Base-by-base conservation (phyloP, 2,888 invertebrate species). In the Notodonta dromedarius region DNA sequence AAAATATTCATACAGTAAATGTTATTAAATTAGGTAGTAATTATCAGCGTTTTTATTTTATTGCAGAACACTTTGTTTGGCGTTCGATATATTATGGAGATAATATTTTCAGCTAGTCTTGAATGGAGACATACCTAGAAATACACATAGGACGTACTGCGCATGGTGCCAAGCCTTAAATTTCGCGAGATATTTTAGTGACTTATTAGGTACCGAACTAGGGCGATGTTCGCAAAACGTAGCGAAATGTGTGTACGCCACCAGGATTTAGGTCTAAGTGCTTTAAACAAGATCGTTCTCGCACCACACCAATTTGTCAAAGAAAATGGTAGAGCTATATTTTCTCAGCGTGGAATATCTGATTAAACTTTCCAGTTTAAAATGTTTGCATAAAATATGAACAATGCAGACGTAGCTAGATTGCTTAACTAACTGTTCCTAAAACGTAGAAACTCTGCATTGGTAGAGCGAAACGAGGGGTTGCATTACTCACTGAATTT, bases 21-120 rank as follows among this genome's bases (percentile, higher is more conserved):
- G 24, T 24, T 24, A 24, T 24, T 24, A 24, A 2, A 24, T 24
- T 24, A 2, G 24, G 1, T 24, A 24, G 24, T 24, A 1, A 2
- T 24, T 24, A 24, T 24, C 24, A 2, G 2, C 24, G 24, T 24
- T 2, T 24, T 24, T 24, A 24, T 24, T 24, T 24, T 2, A 24
- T 24, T 24, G 24, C 1, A 24, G 24, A 24, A 24, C 24, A 24
- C 24, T 24, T 24, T 24, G 2, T 24, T 24, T 24, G 24, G 1
- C 24, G 24, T 24, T 24, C 24, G 24, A 24, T 24, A 2, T 24
- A 24, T 24, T 24, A 24, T 62, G 56, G 61, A 65, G 70, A 72
- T 67, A 65, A 69, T 65, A 69, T 70, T 67, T 67, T 58, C 61
- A 55, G 55, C 59, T 59, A 52, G 16, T 56, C 57, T 59, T 59